These are phyloP conservation scores for Urosaurus nigricauda DNA, from an alignment of 2,797 vertebrate genomes.

Conservation along the genomic window DNA sequence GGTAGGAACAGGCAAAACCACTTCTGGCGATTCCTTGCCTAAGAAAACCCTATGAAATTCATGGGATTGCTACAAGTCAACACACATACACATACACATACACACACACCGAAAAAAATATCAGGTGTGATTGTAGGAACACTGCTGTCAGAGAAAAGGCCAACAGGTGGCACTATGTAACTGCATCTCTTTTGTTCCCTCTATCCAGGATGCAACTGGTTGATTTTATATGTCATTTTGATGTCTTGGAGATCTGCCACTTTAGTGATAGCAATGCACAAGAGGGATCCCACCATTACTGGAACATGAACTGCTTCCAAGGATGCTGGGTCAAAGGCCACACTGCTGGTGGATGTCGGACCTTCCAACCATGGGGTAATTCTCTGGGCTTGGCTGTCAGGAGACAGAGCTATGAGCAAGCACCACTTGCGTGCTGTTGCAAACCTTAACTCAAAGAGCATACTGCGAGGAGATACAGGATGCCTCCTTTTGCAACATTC, in stretches of 20 bases:
- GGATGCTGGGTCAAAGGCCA: constrained; percentile 72
- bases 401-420: too few relatives aligned
- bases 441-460: too few relatives aligned
- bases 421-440: too few relatives aligned
- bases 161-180: background rate
- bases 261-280: constrained; percentile 63
- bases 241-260: constrained; percentile 69
- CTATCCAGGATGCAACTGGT: constrained; percentile 72
- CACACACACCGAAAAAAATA: too few relatives aligned
- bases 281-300: constrained; percentile 21
- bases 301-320: constrained; percentile 68
- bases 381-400: background rate
- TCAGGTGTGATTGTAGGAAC: background rate
- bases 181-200: fast-evolving
- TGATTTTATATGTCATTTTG: constrained; percentile 69
- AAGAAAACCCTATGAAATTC: too few relatives aligned
- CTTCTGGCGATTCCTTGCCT: too few relatives aligned
- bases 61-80: too few relatives aligned
- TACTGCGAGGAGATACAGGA: too few relatives aligned
- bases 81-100: too few relatives aligned
- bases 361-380: constrained; percentile 46
- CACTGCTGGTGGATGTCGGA: constrained; percentile 69
- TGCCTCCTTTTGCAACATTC: too few relatives aligned
- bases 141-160: background rate
- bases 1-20: too few relatives aligned